phyloP scores from a whole-genome alignment of 2,888 invertebrate genomes.

The Netelia inedita region DNA sequence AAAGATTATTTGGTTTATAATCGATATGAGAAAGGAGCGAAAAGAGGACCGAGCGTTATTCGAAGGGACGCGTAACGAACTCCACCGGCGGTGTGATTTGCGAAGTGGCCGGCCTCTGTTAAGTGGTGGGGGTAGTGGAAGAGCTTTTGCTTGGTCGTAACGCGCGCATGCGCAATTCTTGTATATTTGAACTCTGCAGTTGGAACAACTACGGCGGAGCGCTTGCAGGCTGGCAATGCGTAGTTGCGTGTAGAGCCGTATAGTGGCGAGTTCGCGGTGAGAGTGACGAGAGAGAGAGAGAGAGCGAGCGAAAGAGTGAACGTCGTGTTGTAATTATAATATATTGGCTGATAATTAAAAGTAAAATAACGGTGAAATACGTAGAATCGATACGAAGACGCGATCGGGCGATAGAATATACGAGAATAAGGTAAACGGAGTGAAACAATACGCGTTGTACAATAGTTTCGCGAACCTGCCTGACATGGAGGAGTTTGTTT shows the following conservation, averaged over 20 bases:
- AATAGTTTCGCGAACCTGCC: not conserved
- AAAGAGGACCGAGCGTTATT: not conserved
- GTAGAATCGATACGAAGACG: not conserved
- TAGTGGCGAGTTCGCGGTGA: slow-evolving; percentile 69
- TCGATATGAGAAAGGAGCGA: not conserved
- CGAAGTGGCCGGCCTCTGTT: not conserved
- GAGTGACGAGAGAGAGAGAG: slow-evolving; percentile 15
- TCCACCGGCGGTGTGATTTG: not conserved
- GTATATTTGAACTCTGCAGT: slow-evolving; percentile 82
- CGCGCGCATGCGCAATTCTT: slow-evolving; percentile 32
- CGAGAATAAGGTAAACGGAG: not conserved
- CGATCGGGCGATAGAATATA: not conserved
- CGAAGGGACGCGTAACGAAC: not conserved
- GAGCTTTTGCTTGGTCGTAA: slow-evolving; percentile 61
- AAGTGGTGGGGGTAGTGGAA: not conserved
- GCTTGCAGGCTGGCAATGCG: slow-evolving; percentile 77
- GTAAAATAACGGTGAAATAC: not conserved
- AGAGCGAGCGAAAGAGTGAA: not conserved
- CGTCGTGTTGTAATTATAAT: not conserved
- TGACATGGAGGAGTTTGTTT: not conserved
- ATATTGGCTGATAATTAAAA: not conserved
- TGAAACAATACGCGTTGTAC: not conserved
- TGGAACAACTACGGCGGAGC: slow-evolving; percentile 83
- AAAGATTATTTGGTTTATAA: not conserved
- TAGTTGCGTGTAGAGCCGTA: slow-evolving; percentile 76